Conservation (phyloP, 2,888 invertebrate species). For the Diarsia brunnea region DNA sequence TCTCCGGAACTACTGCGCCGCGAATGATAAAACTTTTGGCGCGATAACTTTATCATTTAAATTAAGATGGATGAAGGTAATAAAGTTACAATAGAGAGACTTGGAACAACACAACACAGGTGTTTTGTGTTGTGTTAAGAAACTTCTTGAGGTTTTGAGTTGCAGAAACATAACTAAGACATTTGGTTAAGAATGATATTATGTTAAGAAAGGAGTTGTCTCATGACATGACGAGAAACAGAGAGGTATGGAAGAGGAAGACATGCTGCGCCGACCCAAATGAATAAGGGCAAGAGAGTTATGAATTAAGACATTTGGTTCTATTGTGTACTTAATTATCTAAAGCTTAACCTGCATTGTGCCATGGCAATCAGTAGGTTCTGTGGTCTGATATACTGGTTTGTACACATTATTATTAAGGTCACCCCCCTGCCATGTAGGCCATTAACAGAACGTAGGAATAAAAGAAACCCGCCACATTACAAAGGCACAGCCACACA, state of each 20-base stretch:
- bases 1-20: conserved; percentile 42
- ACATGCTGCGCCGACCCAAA: no score
- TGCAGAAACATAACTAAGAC: neutral
- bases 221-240: no score
- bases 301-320: neutral
- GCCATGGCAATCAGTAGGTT: neutral
- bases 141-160: neutral
- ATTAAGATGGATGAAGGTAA: conserved; percentile 14
- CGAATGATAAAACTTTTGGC: conserved; percentile 43
- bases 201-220: no score
- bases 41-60: conserved; percentile 26
- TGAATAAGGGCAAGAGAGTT: no score
- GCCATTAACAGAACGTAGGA: neutral
- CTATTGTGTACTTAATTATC: neutral
- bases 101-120: neutral
- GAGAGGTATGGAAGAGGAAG: no score
- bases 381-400: neutral
- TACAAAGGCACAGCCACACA: conserved; percentile 18
- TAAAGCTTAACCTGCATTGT: neutral
- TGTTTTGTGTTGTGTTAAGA: neutral
- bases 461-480: neutral
- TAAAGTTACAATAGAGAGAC: neutral
- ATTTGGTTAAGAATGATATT: no score
- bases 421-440: neutral
- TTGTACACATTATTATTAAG: neutral